These are phyloP conservation scores for Trilocha varians DNA, from an alignment of 2,888 invertebrate species.

Conservation along the genomic window DNA sequence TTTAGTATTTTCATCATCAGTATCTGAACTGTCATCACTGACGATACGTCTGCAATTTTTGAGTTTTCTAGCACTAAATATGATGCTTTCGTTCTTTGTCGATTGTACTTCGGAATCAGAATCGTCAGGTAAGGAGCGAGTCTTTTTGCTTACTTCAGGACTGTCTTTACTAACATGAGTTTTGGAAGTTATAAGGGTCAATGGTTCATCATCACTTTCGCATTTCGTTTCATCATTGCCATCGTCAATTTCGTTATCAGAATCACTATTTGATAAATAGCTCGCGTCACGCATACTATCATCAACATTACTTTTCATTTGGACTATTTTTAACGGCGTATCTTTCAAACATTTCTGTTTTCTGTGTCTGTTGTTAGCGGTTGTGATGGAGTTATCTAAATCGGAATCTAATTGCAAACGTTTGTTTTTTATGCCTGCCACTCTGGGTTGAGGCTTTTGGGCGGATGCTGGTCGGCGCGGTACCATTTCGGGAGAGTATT, in stretches of 20 bases:
- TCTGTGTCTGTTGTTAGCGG: conserved; percentile 42
- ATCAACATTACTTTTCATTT: conserved; percentile 4
- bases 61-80: background rate
- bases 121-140: too few relatives aligned
- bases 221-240: conserved; percentile 32
- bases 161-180: background rate
- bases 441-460: conserved; percentile 20
- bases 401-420: conserved; percentile 53
- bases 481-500: conserved; percentile 51
- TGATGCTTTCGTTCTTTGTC: background rate
- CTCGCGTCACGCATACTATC: conserved; percentile 2
- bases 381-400: conserved; percentile 54
- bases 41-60: conserved; percentile 3
- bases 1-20: conserved; percentile 11
- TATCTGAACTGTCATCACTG: conserved; percentile 11
- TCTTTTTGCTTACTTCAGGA: too few relatives aligned
- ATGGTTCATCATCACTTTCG: conserved; percentile 7
- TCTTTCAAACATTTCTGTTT: conserved; percentile 48
- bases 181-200: background rate
- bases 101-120: too few relatives aligned
- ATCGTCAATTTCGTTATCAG: conserved; percentile 13
- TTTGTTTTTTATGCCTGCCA: conserved; percentile 43
- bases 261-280: conserved; percentile 8
- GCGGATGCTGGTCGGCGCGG: conserved; percentile 35
- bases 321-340: conserved; percentile 44